Evolutionary conservation across 2,113 vertebrate genomes (phyloP), one percentile per base, ranked within the genome.

Genomic region (Oryctolagus cuniculus): DNA sequence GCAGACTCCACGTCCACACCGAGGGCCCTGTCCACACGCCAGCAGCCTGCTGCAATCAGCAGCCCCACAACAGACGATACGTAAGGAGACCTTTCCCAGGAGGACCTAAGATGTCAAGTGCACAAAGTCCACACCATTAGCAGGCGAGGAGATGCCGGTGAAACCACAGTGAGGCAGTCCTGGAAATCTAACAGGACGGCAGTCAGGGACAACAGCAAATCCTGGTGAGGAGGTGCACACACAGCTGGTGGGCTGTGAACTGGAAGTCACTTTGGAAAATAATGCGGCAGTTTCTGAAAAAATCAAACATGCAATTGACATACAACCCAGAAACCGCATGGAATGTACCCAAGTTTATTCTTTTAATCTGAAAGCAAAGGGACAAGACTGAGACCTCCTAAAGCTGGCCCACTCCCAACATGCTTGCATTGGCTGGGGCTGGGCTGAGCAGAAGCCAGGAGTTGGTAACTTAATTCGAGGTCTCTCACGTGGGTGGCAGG

Each of bases 41-140:
- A 86, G 87, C 69, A 85, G 58, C 29, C 88, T 34, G 3, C 75
- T 73, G 51, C 15, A 66, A 84, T 44, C 44, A 86, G 58, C 21
- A 88, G 75, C 31, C 73, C 38, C 75, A 88, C 24, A 80, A 81
- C 25, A 81, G 34, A 88, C 85, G 74, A 92, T 55, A 55, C 17
- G 44, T 2, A 74, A 66, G 38, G 24, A 75, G 63, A 69, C 10
- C 13, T 80, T 80, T 31, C 24, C 29, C 51, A 80, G 55, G 69
- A 67, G 16, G 11, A 67, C 31, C 44, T 44, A 44, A 63, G 55
- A 88, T 69, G n/a, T 21, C 73, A 94, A 61, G 73, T 38, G 61
- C 58, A 16, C 12, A 79, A 74, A 87, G 13, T 63, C 27, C 10
- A 29, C 12, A 31, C 72, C 69, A 63, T 64, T 73, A 89, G 67